phyloP scores from a whole-genome alignment of 2,113 vertebrate species.

The Mionectes macconnelli region DNA sequence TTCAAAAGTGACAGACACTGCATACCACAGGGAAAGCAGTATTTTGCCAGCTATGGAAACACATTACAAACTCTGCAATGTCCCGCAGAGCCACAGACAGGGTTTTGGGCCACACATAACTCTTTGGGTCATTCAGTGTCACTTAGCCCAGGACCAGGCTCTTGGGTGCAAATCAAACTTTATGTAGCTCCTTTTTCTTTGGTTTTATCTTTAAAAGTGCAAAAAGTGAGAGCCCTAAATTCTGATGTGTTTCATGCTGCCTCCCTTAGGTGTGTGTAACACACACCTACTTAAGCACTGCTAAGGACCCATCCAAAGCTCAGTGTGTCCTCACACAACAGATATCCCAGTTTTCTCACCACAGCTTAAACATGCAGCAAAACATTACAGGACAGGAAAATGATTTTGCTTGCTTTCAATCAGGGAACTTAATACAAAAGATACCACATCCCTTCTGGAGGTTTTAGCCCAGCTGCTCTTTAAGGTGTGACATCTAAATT shows the following conservation, averaged over 20 bases:
- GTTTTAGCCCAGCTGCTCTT: not conserved
- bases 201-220: not conserved
- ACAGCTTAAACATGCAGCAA: not conserved
- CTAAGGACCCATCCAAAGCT: not conserved
- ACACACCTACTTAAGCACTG: not conserved
- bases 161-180: not conserved
- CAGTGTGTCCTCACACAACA: not conserved
- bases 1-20: not conserved
- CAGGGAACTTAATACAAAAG: not conserved
- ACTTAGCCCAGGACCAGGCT: not conserved
- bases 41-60: not conserved
- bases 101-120: not conserved
- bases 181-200: too few relatives aligned
- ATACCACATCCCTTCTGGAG: not conserved
- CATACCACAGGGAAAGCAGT: not conserved
- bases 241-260: rapidly evolving
- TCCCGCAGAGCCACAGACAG: not conserved
- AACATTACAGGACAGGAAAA: not conserved
- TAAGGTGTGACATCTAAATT: rapidly evolving
- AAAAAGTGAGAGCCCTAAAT: not conserved
- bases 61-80: not conserved
- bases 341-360: not conserved
- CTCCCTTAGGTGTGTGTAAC: not conserved
- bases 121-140: not conserved
- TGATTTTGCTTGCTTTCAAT: not conserved